Percentiles rank a stretch among this genome's conserved stretches.
These are phyloP conservation scores for Meriones psammophilus DNA, from an alignment of 2,797 vertebrate genomes.

Conservation along the genomic window DNA sequence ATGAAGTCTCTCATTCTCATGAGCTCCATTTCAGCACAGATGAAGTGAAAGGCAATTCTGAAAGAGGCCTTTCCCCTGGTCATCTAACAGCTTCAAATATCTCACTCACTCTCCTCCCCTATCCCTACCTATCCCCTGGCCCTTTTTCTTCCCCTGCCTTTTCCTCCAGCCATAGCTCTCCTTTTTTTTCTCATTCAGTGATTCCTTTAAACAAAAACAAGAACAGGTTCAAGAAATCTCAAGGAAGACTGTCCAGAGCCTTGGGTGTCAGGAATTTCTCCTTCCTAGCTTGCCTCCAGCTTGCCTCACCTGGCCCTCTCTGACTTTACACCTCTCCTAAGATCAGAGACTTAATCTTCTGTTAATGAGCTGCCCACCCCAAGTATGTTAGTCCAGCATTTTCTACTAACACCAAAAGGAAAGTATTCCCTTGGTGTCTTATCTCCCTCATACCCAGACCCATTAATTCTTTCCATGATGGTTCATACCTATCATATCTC, in stretches of 20 bases:
- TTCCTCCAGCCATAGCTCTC: background rate
- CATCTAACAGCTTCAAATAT: background rate
- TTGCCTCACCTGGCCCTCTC: background rate
- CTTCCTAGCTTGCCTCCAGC: background rate
- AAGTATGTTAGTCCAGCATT: background rate
- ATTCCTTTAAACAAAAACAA: background rate
- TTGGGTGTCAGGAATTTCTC: background rate
- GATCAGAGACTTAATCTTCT: background rate
- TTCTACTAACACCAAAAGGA: background rate
- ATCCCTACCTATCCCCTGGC: no score
- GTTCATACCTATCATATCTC: background rate
- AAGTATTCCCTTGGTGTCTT: background rate
- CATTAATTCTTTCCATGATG: background rate
- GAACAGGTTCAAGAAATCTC: background rate
- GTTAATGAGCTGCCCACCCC: background rate
- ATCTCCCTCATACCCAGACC: background rate
- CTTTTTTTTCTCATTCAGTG: background rate
- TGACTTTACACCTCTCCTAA: background rate
- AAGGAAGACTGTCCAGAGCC: background rate
- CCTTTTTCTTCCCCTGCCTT: no score
- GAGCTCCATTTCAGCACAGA: background rate
- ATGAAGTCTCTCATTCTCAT: background rate
- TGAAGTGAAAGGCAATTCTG: background rate
- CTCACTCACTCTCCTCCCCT: background rate
- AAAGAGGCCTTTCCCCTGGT: background rate